Evolutionary conservation across 2,888 invertebrate genomes (phyloP).

Genomic region (Ectobius pallidus): DNA sequence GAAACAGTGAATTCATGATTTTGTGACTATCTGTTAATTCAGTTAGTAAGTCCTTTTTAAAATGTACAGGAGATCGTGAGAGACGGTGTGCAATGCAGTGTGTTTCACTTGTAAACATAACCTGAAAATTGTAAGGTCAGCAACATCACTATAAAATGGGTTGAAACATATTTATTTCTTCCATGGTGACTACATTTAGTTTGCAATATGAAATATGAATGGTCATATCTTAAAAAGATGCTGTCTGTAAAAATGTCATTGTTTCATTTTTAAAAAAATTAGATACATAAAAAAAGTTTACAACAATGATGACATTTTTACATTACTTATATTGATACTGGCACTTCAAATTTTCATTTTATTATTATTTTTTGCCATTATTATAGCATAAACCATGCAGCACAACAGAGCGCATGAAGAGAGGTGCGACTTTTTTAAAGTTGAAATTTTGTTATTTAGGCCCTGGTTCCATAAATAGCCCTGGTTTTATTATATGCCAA

Average conservation of each 20-base stretch:
- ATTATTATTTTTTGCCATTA: constrained; percentile 24
- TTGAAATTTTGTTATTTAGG: neutral
- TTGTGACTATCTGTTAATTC: too few relatives aligned
- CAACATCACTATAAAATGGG: too few relatives aligned
- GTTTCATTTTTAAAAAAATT: constrained; percentile 21
- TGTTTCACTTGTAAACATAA: too few relatives aligned
- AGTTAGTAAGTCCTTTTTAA: too few relatives aligned
- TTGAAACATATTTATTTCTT: constrained; percentile 31
- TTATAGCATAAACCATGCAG: constrained; percentile 17
- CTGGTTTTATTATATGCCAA: constrained; percentile 1
- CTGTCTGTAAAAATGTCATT: constrained; percentile 27
- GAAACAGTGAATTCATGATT: too few relatives aligned
- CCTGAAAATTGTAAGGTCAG: too few relatives aligned
- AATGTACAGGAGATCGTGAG: too few relatives aligned
- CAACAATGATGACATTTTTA: constrained; percentile 29
- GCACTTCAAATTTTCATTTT: constrained; percentile 27
- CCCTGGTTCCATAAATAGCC: neutral
- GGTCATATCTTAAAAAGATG: constrained; percentile 31
- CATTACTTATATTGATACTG: constrained; percentile 27
- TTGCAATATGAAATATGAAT: constrained; percentile 31
- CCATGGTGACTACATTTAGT: constrained; percentile 27
- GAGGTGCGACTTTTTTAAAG: neutral
- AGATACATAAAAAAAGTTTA: constrained; percentile 29
- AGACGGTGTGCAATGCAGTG: too few relatives aligned
- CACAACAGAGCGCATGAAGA: constrained; percentile 19